Conservation (phyloP, 2,113 vertebrate genomes). For the Halichoeres trimaculatus region DNA sequence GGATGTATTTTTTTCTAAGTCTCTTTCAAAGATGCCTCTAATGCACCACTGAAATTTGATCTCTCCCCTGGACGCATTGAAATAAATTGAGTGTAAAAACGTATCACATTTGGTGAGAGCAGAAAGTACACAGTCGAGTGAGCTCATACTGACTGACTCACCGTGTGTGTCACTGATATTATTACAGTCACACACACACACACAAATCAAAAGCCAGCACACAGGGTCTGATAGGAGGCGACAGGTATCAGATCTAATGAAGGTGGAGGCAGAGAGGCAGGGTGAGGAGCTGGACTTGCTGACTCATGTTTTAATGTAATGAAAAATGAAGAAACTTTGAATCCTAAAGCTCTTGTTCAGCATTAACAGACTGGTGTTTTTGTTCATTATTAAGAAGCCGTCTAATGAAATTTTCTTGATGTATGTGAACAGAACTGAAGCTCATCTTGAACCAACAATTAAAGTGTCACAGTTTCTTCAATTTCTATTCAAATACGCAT, state of each 20-base stretch:
- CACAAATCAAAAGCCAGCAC: conserved; percentile 7
- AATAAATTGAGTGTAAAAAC: conserved; percentile 66
- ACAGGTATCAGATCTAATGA: conserved; percentile 35
- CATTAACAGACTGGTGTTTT: not conserved
- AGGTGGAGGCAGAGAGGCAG: not conserved
- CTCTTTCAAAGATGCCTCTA: not conserved
- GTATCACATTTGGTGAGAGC: conserved; percentile 47
- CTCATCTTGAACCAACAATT: not conserved
- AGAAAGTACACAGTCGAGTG: conserved; percentile 38
- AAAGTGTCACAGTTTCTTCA: no score
- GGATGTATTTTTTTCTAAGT: not conserved
- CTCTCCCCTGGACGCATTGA: conserved; percentile 15
- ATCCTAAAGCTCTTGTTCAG: not conserved
- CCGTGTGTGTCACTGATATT: conserved; percentile 22
- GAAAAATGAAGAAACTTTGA: not conserved
- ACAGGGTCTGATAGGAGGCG: conserved; percentile 28
- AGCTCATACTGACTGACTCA: conserved; percentile 36
- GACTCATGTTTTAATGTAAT: conserved; percentile 35
- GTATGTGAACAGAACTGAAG: not conserved
- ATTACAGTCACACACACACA: conserved; percentile 8
- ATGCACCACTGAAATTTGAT: conserved; percentile 14
- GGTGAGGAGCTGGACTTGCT: conserved; percentile 11
- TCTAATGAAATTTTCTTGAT: not conserved
- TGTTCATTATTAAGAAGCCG: not conserved
- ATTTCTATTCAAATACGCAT: no score